phyloP scores from a whole-genome alignment of 2,113 vertebrate species.

The Mobula birostris region DNA sequence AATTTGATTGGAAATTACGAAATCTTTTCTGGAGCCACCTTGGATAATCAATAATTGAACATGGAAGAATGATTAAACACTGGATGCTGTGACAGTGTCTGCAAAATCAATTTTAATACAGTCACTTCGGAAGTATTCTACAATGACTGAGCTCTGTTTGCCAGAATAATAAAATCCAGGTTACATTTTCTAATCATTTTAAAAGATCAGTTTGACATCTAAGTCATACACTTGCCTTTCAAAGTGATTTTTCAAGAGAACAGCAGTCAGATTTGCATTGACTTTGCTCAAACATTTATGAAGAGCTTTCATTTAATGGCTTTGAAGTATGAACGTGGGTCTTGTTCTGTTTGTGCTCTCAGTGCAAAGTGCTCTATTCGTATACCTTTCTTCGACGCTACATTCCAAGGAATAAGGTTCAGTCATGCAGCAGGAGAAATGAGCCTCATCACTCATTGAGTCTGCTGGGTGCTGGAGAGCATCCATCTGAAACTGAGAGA shows the following conservation, averaged over 20 bases:
- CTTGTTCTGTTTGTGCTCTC: slow-evolving; percentile 46
- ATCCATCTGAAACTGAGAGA: not conserved
- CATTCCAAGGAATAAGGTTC: not conserved
- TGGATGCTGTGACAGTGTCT: not conserved
- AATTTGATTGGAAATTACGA: slow-evolving; percentile 15
- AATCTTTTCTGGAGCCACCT: not conserved
- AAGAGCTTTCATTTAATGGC: slow-evolving; percentile 15
- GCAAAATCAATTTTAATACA: slow-evolving; percentile 32
- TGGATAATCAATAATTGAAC: slow-evolving; percentile 32
- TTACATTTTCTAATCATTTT: slow-evolving; percentile 28
- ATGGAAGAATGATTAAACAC: not conserved
- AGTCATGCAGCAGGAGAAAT: not conserved
- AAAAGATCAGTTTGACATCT: not conserved
- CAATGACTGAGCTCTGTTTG: not conserved
- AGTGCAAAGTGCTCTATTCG: slow-evolving; percentile 41
- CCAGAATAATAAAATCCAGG: not conserved
- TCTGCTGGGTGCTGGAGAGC: not conserved
- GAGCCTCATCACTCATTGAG: not conserved
- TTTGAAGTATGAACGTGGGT: slow-evolving; percentile 43
- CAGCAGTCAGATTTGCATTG: not conserved
- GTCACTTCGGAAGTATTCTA: not conserved
- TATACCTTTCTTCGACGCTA: slow-evolving; percentile 31
- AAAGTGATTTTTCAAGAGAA: slow-evolving; percentile 23
- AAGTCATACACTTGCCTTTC: slow-evolving; percentile 21
- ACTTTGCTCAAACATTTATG: slow-evolving; percentile 1